A percentile compares a stretch with the other conserved stretches of the same genome.
Evolutionary conservation across 2,797 vertebrate genomes (phyloP).

Genomic region (Sparus aurata): DNA sequence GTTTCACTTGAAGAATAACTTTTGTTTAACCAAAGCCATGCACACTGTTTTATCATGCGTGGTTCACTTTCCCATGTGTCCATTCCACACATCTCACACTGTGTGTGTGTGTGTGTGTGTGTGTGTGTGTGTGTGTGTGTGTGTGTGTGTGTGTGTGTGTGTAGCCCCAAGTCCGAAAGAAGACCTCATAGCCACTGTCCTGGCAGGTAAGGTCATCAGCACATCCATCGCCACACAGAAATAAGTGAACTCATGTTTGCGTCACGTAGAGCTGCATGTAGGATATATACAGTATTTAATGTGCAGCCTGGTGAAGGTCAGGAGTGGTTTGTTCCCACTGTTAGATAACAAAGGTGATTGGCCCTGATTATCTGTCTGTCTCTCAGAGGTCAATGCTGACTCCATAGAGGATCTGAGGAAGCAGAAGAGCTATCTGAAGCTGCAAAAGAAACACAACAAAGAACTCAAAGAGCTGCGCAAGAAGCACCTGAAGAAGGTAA

Average conservation of each 20-base stretch:
- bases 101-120: conserved; percentile 28
- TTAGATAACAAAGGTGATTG: background rate
- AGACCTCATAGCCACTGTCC: conserved; percentile 87
- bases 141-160: conserved; percentile 31
- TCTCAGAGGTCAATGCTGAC: conserved; percentile 81
- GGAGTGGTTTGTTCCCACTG: background rate
- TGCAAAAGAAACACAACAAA: conserved; percentile 88
- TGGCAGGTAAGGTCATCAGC: conserved; percentile 84
- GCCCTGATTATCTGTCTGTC: conserved; percentile 2
- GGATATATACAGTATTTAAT: background rate
- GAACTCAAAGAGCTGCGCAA: conserved; percentile 89
- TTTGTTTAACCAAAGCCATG: no score
- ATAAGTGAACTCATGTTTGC: background rate
- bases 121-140: conserved; percentile 6
- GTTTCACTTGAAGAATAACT: background rate
- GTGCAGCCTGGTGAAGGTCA: background rate
- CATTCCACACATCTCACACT: conserved; percentile 55
- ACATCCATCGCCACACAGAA: conserved; percentile 23
- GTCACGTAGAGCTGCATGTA: background rate
- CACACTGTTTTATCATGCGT: background rate
- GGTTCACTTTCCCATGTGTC: conserved; percentile 19
- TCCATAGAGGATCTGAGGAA: conserved; percentile 86
- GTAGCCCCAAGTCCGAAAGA: conserved; percentile 82
- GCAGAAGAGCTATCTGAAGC: conserved; percentile 87
- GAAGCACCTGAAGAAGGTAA: conserved; percentile 91